These are phyloP conservation scores for Pherbina coryleti DNA, from an alignment of 2,888 invertebrate genomes.

Conservation along the genomic window DNA sequence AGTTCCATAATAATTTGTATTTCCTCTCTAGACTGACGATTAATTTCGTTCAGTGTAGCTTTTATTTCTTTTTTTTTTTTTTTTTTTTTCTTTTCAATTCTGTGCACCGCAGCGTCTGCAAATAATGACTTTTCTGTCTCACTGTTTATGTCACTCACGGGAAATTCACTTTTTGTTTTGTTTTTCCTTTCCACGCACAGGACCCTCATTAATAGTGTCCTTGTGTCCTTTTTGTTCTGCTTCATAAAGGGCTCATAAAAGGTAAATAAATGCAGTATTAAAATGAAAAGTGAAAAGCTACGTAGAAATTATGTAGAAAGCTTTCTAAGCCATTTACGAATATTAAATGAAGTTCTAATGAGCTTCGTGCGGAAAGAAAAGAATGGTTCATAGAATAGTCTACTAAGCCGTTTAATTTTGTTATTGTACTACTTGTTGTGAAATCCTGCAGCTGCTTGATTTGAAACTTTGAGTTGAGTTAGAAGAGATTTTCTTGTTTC, in stretches of 20 bases:
- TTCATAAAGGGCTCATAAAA: background rate
- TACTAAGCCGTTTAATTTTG: too few relatives aligned
- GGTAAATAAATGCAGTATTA: constrained; percentile 13
- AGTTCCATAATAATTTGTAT: too few relatives aligned
- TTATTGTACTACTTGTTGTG: too few relatives aligned
- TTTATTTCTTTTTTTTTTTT: too few relatives aligned
- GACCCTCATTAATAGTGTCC: constrained; percentile 14
- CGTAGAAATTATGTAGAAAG: background rate
- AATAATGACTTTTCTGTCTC: too few relatives aligned
- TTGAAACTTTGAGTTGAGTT: background rate
- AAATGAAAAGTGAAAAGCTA: background rate
- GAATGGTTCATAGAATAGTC: background rate
- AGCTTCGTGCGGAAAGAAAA: background rate
- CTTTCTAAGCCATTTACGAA: background rate
- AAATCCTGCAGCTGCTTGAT: background rate
- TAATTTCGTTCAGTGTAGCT: too few relatives aligned
- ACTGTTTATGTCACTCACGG: constrained; percentile 8
- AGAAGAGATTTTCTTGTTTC: too few relatives aligned
- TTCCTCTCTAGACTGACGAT: too few relatives aligned
- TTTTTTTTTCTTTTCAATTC: too few relatives aligned
- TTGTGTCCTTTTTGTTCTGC: background rate
- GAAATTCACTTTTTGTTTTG: background rate
- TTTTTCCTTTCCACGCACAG: background rate
- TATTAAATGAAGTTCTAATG: constrained; percentile 7
- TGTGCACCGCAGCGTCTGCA: too few relatives aligned